A percentile compares a stretch with the other conserved stretches of the same genome.
These are phyloP conservation scores for Lumbricus terrestris DNA, from an alignment of 2,888 invertebrate species.

Conservation along the genomic window DNA sequence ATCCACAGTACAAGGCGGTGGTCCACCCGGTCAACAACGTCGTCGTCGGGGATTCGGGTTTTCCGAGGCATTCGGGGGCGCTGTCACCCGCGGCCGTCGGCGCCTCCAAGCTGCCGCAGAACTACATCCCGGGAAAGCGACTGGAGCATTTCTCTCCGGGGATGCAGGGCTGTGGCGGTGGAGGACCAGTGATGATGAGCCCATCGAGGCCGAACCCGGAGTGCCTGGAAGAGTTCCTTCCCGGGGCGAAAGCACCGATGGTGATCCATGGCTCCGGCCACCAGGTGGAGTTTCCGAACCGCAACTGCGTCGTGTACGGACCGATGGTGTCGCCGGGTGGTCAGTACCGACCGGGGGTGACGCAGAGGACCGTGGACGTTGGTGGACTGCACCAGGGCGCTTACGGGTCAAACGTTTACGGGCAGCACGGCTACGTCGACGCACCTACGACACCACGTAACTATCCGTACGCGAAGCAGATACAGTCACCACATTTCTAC, in stretches of 20 bases:
- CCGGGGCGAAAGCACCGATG: neutral
- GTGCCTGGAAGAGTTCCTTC: neutral
- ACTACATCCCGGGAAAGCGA: neutral
- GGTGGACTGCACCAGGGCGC: neutral
- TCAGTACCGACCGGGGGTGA: neutral
- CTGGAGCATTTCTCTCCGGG: slow-evolving; percentile 5
- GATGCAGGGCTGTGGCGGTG: neutral
- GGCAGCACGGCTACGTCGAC: neutral
- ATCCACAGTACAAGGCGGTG: neutral
- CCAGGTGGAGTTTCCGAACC: neutral
- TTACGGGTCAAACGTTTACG: neutral
- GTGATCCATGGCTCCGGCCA: neutral
- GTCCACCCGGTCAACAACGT: neutral
- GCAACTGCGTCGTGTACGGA: neutral
- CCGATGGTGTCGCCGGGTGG: neutral
- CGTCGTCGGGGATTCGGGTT: neutral
- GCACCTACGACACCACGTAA: neutral
- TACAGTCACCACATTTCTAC: neutral
- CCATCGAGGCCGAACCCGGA: slow-evolving; percentile 5
- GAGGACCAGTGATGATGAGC: neutral
- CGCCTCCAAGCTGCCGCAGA: neutral
- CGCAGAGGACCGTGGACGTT: neutral
- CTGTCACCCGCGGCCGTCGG: neutral
- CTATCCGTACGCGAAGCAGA: neutral
- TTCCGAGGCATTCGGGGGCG: neutral